phyloP scores from a whole-genome alignment of 2,888 invertebrate species.

The Chrysomela aeneicollis region DNA sequence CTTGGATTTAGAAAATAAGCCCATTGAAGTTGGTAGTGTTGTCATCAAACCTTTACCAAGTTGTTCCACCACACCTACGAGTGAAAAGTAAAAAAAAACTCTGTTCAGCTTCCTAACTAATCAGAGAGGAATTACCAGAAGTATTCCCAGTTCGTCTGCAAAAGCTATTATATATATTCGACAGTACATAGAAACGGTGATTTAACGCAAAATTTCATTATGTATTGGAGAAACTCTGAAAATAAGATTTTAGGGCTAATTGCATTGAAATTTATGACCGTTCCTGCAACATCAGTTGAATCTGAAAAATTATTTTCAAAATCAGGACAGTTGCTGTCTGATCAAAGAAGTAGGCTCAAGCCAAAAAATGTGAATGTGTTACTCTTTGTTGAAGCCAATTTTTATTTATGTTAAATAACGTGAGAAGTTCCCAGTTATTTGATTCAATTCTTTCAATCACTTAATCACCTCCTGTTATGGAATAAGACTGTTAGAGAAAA shows the following conservation, averaged over 20 bases:
- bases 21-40: background rate
- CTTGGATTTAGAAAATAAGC: constrained; percentile 2
- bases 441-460: too few relatives aligned
- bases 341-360: constrained; percentile 13
- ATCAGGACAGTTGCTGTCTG: constrained; percentile 10
- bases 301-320: constrained; percentile 18
- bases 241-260: constrained; percentile 6
- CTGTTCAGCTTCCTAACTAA: background rate
- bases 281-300: constrained; percentile 17
- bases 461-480: too few relatives aligned
- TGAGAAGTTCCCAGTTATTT: too few relatives aligned
- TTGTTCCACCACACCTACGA: background rate
- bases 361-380: constrained; percentile 19
- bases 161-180: constrained; percentile 13
- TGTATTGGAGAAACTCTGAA: constrained; percentile 12
- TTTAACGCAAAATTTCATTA: constrained; percentile 2
- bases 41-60: background rate
- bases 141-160: background rate
- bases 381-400: constrained; percentile 17
- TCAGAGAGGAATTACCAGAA: background rate
- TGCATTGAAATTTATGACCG: constrained; percentile 1
- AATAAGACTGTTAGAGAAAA: too few relatives aligned
- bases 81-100: background rate
- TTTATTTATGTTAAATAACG: background rate
- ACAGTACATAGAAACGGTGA: constrained; percentile 8